Percentiles rank a stretch among this genome's conserved stretches.
Conservation (phyloP, 1,140 invertebrate species). For the Drosophila sp. region DNA sequence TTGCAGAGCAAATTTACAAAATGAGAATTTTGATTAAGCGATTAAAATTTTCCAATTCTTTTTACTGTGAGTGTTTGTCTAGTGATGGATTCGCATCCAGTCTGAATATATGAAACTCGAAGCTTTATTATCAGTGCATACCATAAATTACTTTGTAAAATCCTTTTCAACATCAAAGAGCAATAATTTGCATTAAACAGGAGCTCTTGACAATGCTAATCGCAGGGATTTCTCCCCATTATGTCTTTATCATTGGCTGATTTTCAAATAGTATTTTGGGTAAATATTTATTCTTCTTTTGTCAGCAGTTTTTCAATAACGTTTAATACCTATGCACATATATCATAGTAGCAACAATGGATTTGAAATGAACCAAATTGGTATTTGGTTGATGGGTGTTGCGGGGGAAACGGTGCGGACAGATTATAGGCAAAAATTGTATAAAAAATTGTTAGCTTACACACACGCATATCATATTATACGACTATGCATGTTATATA, state of each 20-base stretch:
- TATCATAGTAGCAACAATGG: conserved; percentile 74
- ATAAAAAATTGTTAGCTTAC: conserved; percentile 58
- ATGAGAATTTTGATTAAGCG: no score
- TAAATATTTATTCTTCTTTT: conserved; percentile 84
- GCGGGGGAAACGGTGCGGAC: conserved; percentile 1
- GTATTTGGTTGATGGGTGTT: conserved; percentile 38
- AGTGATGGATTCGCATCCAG: not conserved
- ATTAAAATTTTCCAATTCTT: no score
- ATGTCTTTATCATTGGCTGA: conserved; percentile 9
- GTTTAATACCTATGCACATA: conserved; percentile 75
- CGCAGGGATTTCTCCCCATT: conserved; percentile 1
- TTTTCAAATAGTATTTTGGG: conserved; percentile 78
- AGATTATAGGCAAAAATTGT: conserved; percentile 73
- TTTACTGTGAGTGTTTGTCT: no score
- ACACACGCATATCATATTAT: conserved; percentile 34
- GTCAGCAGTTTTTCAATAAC: conserved; percentile 83
- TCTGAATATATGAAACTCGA: not conserved
- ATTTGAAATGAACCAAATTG: conserved; percentile 67
- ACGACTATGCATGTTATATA: conserved; percentile 24
- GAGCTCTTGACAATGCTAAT: conserved; percentile 18
- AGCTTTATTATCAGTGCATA: not conserved
- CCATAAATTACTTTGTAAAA: not conserved
- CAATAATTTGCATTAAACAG: conserved; percentile 43
- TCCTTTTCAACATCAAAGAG: conserved; percentile 46
- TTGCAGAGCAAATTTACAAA: no score